Evolutionary conservation across 2,113 vertebrate genomes (phyloP), one percentile per base, ranked within the genome.

Genomic region (Origma solitaria): DNA sequence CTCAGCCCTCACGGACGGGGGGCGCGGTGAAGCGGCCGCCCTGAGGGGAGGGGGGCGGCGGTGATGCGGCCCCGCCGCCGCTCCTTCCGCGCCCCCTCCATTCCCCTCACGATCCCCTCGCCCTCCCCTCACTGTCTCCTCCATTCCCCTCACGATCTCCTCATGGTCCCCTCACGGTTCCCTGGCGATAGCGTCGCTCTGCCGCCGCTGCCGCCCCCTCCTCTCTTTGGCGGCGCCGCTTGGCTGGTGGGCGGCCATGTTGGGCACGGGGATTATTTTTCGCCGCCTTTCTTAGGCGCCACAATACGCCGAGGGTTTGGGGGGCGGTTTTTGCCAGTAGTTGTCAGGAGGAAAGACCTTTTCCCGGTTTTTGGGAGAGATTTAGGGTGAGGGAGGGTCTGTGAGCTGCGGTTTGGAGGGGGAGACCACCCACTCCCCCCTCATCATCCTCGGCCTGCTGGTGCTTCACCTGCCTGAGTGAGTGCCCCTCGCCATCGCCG

Each of bases 211-310:
- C 50, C 61, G 70, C 82, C 82, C 87, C 70, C 64, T 37, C 64
- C 91, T 40, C 82, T 73, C 20, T 75, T 56, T 35, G 60, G 60
- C 60, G 69, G 49, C 58, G 82, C 69, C 6, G 58, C 56, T 42
- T 42, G 13, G 58, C 58, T 56, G 82, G 93, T 87, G 95, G 95
- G 97, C 95, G 97, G 98, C 98, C 98, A 98, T 98, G 97, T 98
- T 98, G 95, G 92, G 94, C 89, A 84, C 70, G 27, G 96, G 98
- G 95, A 98, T 97, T 98, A 96, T 97, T 98, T 97, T 73, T 89
- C 25, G 54, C 45, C 45, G 38, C 61, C 44, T 47, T 82, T 82
- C 75, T 77, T 30, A 42, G 30, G 75, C 51, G 75, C 38, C 89
- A 72, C 85, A 64, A 76, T 78, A 35, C 64, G 4, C 19, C 17